Evolutionary conservation across 2,113 vertebrate species (phyloP).

Genomic region (Periophthalmodon schlosseri): DNA sequence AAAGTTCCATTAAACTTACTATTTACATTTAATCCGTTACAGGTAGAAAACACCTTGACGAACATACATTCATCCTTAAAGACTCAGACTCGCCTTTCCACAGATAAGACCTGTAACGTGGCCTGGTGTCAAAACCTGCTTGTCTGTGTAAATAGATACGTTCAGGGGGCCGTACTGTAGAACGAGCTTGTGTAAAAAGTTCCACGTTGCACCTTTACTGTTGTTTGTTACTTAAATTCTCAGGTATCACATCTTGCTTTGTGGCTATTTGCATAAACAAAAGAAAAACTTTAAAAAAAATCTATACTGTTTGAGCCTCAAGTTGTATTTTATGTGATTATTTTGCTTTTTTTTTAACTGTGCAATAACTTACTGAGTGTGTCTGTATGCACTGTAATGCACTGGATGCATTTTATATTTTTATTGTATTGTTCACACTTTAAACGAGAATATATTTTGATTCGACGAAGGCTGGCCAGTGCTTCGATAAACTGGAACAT

Average conservation of each 20-base stretch:
- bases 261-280: slow-evolving; percentile 3
- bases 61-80: no score
- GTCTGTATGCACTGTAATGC: slow-evolving; percentile 63
- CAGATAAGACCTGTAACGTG: no score
- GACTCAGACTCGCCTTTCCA: no score
- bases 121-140: no score
- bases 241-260: slow-evolving; percentile 58
- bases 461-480: neutral
- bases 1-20: no score
- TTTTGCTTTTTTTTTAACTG: slow-evolving; percentile 28
- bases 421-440: slow-evolving; percentile 28
- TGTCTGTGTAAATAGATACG: no score
- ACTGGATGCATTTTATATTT: slow-evolving; percentile 65
- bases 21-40: no score
- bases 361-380: slow-evolving; percentile 41
- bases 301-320: neutral
- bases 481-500: slow-evolving; percentile 17
- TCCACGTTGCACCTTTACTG: slow-evolving; percentile 1
- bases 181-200: no score
- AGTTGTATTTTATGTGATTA: neutral
- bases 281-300: slow-evolving; percentile 12
- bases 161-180: no score
- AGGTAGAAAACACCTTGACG: no score
- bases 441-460: slow-evolving; percentile 4
- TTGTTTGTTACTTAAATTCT: slow-evolving; percentile 42